phyloP scores from a whole-genome alignment of 2,113 vertebrate species.

The Rattus rattus region DNA sequence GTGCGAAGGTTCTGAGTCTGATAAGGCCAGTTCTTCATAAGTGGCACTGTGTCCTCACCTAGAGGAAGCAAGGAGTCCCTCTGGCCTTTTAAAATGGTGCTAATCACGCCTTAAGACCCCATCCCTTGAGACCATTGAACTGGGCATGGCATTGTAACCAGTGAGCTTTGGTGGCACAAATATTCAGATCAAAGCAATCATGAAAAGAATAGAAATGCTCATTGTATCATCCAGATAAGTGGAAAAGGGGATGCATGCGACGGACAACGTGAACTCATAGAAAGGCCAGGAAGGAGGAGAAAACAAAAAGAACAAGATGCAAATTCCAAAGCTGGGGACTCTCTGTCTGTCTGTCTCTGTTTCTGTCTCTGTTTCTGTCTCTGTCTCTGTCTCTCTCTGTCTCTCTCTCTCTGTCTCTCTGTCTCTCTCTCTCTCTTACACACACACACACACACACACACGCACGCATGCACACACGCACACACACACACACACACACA shows the following conservation, averaged over 20 bases:
- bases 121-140: neutral
- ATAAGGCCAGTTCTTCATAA: neutral
- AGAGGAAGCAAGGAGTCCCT: neutral
- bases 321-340: accelerated
- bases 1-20: neutral
- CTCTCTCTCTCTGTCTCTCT: no score
- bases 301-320: neutral
- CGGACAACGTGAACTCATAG: neutral
- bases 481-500: no score
- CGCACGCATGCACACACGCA: no score
- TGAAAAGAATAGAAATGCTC: neutral
- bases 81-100: neutral
- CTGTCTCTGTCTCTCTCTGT: no score
- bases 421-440: no score
- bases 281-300: neutral
- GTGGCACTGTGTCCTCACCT: neutral
- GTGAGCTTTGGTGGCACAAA: neutral
- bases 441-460: no score
- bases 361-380: no score
- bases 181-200: neutral
- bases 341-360: no score
- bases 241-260: neutral
- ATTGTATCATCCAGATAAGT: accelerated
- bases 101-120: neutral
- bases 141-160: no score